Evolutionary conservation across 2,888 invertebrate species (phyloP).

Genomic region (Cosmia pyralina): DNA sequence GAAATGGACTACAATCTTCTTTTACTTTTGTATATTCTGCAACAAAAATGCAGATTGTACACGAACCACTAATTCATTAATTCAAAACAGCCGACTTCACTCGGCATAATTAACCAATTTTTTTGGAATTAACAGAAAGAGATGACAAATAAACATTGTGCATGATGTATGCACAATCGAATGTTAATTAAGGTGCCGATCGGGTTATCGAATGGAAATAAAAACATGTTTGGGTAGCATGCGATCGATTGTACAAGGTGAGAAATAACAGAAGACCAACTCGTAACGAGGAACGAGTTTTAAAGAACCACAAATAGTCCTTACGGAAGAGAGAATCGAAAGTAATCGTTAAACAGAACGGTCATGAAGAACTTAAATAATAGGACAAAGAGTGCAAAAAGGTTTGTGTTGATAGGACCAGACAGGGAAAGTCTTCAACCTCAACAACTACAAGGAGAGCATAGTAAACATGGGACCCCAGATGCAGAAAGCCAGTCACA

Average conservation of each 20-base stretch:
- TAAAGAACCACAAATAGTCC: neutral
- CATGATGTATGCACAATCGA: slow-evolving; percentile 5
- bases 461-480: neutral
- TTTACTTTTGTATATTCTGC: slow-evolving; percentile 22
- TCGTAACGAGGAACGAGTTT: slow-evolving; percentile 3
- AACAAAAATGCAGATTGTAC: slow-evolving; percentile 16
- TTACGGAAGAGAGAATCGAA: neutral
- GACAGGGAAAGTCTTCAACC: neutral
- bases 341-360: neutral
- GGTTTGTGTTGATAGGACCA: neutral
- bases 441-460: neutral
- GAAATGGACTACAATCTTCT: slow-evolving; percentile 19
- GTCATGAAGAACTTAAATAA: neutral
- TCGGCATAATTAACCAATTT: slow-evolving; percentile 10
- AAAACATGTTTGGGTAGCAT: slow-evolving; percentile 48
- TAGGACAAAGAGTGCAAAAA: neutral
- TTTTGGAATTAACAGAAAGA: slow-evolving; percentile 6
- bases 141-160: neutral
- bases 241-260: slow-evolving; percentile 6
- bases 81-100: slow-evolving; percentile 2
- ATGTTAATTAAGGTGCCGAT: slow-evolving; percentile 26
- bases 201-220: slow-evolving; percentile 40
- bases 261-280: slow-evolving; percentile 6
- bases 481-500: neutral
- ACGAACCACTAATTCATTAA: slow-evolving; percentile 28